phyloP scores from a whole-genome alignment of 53 echinoderm and acorn worm genomes.

The Apostichopus leukothele region DNA sequence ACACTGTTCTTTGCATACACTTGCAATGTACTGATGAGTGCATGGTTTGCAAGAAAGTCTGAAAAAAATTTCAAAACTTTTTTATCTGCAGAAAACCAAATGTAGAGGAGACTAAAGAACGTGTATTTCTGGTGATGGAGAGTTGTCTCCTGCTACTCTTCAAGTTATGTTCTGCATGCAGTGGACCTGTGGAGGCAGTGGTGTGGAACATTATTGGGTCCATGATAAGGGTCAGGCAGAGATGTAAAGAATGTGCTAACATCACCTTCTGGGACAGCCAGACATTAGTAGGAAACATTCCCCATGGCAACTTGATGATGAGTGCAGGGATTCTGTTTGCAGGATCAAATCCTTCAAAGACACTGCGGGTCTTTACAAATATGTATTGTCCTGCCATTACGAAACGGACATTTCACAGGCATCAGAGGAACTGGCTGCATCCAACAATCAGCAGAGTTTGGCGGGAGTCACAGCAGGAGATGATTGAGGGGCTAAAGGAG shows the following conservation, averaged over 20 bases:
- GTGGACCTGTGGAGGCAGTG: constrained; percentile 13
- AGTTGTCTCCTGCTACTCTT: constrained; percentile 21
- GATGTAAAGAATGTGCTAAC: constrained; percentile 2
- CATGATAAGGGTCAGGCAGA: not conserved
- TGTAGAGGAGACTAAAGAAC: no score
- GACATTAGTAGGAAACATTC: constrained; percentile 2
- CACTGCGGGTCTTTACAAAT: constrained; percentile 46
- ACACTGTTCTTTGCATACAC: no score
- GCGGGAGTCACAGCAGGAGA: constrained; percentile 39
- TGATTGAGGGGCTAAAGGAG: constrained; percentile 10
- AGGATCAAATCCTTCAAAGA: constrained; percentile 55
- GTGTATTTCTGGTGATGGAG: not conserved
- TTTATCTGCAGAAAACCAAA: no score
- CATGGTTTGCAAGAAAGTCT: not conserved
- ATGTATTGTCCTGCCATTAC: constrained; percentile 48
- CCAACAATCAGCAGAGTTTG: constrained; percentile 49
- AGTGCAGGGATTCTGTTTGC: constrained; percentile 60
- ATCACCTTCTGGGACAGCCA: constrained; percentile 20
- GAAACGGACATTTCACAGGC: constrained; percentile 42
- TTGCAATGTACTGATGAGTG: no score
- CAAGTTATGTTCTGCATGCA: not conserved
- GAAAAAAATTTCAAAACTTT: not conserved
- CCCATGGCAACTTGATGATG: constrained; percentile 56
- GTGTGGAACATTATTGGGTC: not conserved
- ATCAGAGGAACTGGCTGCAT: constrained; percentile 49